phyloP scores from a whole-genome alignment of 2,797 vertebrate species.

The Coccyzus lansbergi region DNA sequence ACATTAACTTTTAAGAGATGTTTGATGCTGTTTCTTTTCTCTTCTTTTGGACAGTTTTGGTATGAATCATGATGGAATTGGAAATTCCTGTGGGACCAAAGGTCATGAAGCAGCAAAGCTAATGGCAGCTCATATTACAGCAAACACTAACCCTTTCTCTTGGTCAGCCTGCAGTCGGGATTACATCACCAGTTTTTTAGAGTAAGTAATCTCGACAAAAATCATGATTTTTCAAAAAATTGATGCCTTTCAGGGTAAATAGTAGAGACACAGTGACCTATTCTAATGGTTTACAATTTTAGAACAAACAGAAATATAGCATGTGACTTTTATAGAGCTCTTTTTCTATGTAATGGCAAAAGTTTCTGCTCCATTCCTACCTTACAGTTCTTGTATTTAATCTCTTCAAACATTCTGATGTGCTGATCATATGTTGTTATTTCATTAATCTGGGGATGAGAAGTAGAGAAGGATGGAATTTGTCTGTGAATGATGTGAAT shows the following conservation, averaged over 20 bases:
- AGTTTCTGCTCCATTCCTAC: not conserved
- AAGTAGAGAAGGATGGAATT: not conserved
- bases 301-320: not conserved
- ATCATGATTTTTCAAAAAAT: slow-evolving; percentile 57
- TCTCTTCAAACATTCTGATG: not conserved
- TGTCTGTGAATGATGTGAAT: not conserved
- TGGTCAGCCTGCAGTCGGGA: slow-evolving; percentile 99
- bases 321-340: not conserved
- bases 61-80: slow-evolving; percentile 99
- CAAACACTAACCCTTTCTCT: slow-evolving; percentile 99
- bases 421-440: not conserved
- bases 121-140: slow-evolving; percentile 99
- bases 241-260: not conserved
- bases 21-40: not conserved
- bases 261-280: not conserved
- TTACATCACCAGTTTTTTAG: slow-evolving; percentile 99
- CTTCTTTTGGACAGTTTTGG: slow-evolving; percentile 88
- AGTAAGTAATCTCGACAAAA: slow-evolving; percentile 89
- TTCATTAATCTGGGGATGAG: not conserved
- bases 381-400: not conserved
- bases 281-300: slow-evolving; percentile 26
- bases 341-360: not conserved
- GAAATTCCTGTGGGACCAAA: slow-evolving; percentile 97
- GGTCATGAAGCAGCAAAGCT: slow-evolving; percentile 98
- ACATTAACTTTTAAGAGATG: not conserved